Evolutionary conservation across 2,888 invertebrate species (phyloP).

Genomic region (Microctonus aethiopoides): DNA sequence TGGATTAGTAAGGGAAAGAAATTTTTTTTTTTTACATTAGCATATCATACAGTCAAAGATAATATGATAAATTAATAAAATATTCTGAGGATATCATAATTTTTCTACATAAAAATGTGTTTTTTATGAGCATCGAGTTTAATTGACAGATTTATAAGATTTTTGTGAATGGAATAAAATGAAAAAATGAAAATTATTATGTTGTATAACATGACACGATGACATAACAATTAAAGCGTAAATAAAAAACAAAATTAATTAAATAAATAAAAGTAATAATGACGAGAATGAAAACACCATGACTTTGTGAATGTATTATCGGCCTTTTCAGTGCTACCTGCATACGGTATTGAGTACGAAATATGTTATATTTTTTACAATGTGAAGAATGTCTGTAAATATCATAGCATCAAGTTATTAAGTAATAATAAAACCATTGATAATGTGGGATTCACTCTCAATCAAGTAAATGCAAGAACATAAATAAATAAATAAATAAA

Average conservation of each 20-base stretch:
- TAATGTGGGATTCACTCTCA: constrained; percentile 38
- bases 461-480: constrained; percentile 39
- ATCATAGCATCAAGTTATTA: constrained; percentile 64
- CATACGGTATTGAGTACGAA: constrained; percentile 66
- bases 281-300: constrained; percentile 53
- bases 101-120: constrained; percentile 29
- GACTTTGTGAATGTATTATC: constrained; percentile 61
- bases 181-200: not conserved
- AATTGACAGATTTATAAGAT: constrained; percentile 12
- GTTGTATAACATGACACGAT: constrained; percentile 3
- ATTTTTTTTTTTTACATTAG: constrained; percentile 8
- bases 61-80: constrained; percentile 12
- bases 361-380: constrained; percentile 67
- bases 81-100: constrained; percentile 13
- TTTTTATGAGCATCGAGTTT: constrained; percentile 31
- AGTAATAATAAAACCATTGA: constrained; percentile 50
- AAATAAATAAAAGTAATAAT: not conserved
- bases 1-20: constrained; percentile 21
- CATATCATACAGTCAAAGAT: constrained; percentile 10
- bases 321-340: constrained; percentile 67
- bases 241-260: not conserved
- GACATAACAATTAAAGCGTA: not conserved
- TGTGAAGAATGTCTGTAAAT: constrained; percentile 65
- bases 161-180: constrained; percentile 5
- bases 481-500: constrained; percentile 44